Evolutionary conservation across 2,888 invertebrate species (phyloP), one percentile per base, ranked within the genome.

Genomic region (Aphrophora alni): DNA sequence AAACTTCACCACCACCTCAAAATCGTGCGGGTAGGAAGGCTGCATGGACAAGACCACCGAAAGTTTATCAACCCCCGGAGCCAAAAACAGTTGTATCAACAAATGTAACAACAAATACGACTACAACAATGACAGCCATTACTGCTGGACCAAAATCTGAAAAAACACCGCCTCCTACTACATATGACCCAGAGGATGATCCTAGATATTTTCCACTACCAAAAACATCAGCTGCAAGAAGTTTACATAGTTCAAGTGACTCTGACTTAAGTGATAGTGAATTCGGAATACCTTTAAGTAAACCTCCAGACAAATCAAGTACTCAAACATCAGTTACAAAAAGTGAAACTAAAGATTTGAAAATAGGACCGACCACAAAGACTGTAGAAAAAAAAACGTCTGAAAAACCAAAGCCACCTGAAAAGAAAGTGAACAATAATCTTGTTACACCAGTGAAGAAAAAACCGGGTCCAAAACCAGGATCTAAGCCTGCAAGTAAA

Each of bases 1-100:
- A 95, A 85, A 93, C 93, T 72, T 95, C 95, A 28, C 95, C 95
- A 27, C 95, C 95, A 26, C 95, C 95, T 78, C 94, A 95, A 82
- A 90, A 92, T 86, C 90, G 93, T 84, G 92, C 92, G 83, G 91
- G 92, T 83, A 90, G 93, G 85, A 93, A 93, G 87, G 90, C 92
- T 28, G 91, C 92, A 0, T 94, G 93, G 93, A 91, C 91, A 82
- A 90, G 92, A 86, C 59, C 59, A 21, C 59, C 59, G 1, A 59
- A 59, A 59, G 59, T 59, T 59, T 79, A 79, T 38, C 24, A 74
- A 24, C 74, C 78, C 33, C 21, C 33, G 8, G 75, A 75, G 14
- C 25, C n/a, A 17, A 76, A 83, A 33, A 69, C 80, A 17, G 24
- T 81, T 0, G 81, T 80, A 38, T 26, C 81, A 33, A 38, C 69